These are phyloP conservation scores for Caenorhabditis elegans DNA, from an alignment of 1,140 invertebrate species.

Conservation along the genomic window WBcel235 BX284605.5:17914001-17914500, in stretches of 20 bases:
- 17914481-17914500: constrained; percentile 45
- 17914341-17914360: constrained; percentile 60
- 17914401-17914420: not conserved
- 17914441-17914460: constrained; percentile 50
- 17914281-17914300: constrained; percentile 60
- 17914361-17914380: constrained; percentile 47
- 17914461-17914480: constrained; percentile 47
- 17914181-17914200: too few relatives aligned
- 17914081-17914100: too few relatives aligned
- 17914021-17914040: too few relatives aligned
- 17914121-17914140: too few relatives aligned
- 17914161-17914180: too few relatives aligned
- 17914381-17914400: constrained; percentile 38
- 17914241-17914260: constrained; percentile 58
- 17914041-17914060: too few relatives aligned
- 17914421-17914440: constrained; percentile 53
- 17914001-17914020: too few relatives aligned
- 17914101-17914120: too few relatives aligned
- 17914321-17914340: constrained; percentile 54
- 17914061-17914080: too few relatives aligned
- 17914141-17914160: too few relatives aligned
- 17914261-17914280: constrained; percentile 56
- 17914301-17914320: constrained; percentile 57
- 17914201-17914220: too few relatives aligned
- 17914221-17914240: constrained; percentile 54